A percentile compares a stretch with the other conserved stretches of the same genome.
These are phyloP conservation scores for Ianthella basta DNA, from an alignment of 37 sponge, comb jelly and placozoan genomes.

Conservation along the genomic window DNA sequence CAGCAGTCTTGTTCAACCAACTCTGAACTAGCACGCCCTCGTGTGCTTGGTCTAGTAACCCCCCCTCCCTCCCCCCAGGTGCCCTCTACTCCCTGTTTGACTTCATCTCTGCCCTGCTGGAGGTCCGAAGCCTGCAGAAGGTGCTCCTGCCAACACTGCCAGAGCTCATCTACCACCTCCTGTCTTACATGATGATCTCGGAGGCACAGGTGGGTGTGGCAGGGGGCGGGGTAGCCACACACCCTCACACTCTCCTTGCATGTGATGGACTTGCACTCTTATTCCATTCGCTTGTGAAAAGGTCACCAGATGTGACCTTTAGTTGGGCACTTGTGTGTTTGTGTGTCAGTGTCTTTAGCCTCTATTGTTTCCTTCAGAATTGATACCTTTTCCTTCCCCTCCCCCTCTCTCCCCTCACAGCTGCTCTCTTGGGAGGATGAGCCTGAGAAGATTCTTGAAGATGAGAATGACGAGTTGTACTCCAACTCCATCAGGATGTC, in stretches of 20 bases:
- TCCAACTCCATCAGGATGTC: slow-evolving; percentile 68
- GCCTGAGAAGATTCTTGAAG: slow-evolving; percentile 64
- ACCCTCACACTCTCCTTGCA: too few species aligned
- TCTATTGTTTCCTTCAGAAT: neutral
- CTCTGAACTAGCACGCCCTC: too few species aligned
- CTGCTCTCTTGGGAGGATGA: slow-evolving; percentile 54
- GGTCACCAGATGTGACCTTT: too few species aligned
- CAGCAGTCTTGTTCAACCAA: too few species aligned
- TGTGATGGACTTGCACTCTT: too few species aligned
- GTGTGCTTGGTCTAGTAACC: too few species aligned
- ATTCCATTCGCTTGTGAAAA: too few species aligned
- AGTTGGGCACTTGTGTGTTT: neutral
- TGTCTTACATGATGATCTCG: slow-evolving; percentile 69
- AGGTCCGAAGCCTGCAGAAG: slow-evolving; percentile 24
- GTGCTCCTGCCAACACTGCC: slow-evolving; percentile 63
- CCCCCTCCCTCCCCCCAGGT: neutral
- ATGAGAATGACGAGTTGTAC: slow-evolving; percentile 57
- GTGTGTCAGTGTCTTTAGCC: neutral
- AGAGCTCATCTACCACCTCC: slow-evolving; percentile 55
- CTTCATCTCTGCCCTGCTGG: slow-evolving; percentile 57
- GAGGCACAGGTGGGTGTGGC: slow-evolving; percentile 54
- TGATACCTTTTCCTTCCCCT: neutral
- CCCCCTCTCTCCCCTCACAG: slow-evolving; percentile 20
- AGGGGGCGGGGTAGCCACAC: neutral
- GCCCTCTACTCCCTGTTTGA: slow-evolving; percentile 66